Conservation (phyloP, 1,140 invertebrate species). For the Ephestia elutella region DNA sequence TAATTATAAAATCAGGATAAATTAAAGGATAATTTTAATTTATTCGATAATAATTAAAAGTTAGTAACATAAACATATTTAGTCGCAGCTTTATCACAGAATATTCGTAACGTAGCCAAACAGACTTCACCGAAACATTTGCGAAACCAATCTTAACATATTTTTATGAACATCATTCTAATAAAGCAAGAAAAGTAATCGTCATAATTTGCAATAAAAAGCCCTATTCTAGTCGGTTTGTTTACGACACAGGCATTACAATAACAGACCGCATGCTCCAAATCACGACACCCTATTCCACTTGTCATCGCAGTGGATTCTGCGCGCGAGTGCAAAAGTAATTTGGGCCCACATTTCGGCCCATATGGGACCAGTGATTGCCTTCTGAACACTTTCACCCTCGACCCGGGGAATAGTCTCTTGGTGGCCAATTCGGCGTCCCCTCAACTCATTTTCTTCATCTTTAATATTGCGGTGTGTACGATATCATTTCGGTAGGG, state of each 20-base stretch:
- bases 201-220: conserved; percentile 6
- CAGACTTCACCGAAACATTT: no score
- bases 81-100: no score
- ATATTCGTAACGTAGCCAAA: no score
- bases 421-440: conserved; percentile 50
- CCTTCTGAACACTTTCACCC: conserved; percentile 57
- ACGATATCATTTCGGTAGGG: conserved; percentile 32
- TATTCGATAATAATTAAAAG: no score
- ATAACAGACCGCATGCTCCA: conserved; percentile 27
- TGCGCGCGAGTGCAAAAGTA: conserved; percentile 55
- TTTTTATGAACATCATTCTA: neutral
- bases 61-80: no score
- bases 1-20: no score
- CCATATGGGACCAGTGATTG: conserved; percentile 71
- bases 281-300: conserved; percentile 49
- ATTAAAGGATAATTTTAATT: no score
- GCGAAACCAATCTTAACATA: conserved; percentile 49
- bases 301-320: conserved; percentile 55
- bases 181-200: conserved; percentile 5
- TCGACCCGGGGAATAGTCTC: conserved; percentile 42
- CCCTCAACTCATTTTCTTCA: conserved; percentile 54
- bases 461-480: conserved; percentile 32
- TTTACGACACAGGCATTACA: conserved; percentile 13
- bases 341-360: conserved; percentile 43
- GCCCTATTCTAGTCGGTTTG: conserved; percentile 8